Evolutionary conservation across 2,888 invertebrate genomes (phyloP), one percentile per base, ranked within the genome.

Genomic region (Dryobota labecula): DNA sequence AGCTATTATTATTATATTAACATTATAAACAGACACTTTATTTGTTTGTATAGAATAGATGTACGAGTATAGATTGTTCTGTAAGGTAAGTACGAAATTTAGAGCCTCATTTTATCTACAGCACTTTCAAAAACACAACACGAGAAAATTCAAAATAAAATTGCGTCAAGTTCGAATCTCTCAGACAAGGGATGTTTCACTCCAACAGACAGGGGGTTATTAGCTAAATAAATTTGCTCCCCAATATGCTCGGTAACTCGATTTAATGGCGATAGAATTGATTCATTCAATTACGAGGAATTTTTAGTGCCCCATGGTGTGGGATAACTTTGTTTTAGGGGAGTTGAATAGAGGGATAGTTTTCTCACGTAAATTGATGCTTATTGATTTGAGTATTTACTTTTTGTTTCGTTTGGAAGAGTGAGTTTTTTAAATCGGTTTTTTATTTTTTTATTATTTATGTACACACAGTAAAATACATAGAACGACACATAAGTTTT

Each of bases 231-330:
- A 95, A 96, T 95, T 95, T 95, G 95, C 94, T 92, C 95, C 93
- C 92, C 96, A 96, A 96, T 96, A 96, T 95, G 95, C 95, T 95
- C 92, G 89, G 95, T 96, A 96, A 96, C 95, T 95, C 94, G 95
- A 96, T 96, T 96, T 95, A 96, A 96, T 96, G 94, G 95, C 94
- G 93, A 95, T 95, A 93, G 95, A 95, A 96, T 95, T 95, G 95
- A 96, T 95, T 96, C 95, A 96, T 95, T 96, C 96, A 95, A 95
- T 96, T 96, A 96, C 90, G 93, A 93, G 95, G 95, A 95, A 95
- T 95, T 96, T 96, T 96, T 95, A 95, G 94, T 94, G 91, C 95
- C 94, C 94, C 91, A 90, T 89, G 87, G 94, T 90, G 92, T 91
- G 91, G 93, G 93, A 90, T 93, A 93, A 94, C 94, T 94, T 95